phyloP scores from a whole-genome alignment of 30 jellyfish, hydroid and myxozoan genomes.

The Hydra vulgaris region DNA sequence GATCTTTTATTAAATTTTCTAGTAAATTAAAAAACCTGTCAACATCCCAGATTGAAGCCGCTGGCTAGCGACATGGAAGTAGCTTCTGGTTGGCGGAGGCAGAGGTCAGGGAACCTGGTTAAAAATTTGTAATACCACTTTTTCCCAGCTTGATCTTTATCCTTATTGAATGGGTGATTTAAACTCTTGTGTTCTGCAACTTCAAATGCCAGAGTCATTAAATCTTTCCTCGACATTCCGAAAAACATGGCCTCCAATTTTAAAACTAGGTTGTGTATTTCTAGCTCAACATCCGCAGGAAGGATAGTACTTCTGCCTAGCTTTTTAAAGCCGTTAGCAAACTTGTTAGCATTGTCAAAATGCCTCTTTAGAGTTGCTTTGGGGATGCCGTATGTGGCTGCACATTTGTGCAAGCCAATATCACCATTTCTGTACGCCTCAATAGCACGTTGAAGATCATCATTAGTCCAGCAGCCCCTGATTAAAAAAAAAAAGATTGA shows the following conservation, averaged over 20 bases:
- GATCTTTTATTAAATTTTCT: slow-evolving; percentile 11
- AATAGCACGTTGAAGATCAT: neutral
- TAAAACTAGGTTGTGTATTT: neutral
- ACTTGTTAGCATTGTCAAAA: neutral
- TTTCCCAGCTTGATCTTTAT: neutral
- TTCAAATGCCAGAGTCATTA: neutral
- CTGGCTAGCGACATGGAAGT: neutral
- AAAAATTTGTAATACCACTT: neutral
- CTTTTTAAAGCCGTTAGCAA: neutral
- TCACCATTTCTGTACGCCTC: neutral
- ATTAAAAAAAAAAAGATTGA: neutral
- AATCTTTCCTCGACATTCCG: neutral
- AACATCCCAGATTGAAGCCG: neutral
- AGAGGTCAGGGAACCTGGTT: neutral
- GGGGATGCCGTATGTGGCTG: neutral
- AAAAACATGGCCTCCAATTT: neutral
- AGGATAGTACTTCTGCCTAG: neutral
- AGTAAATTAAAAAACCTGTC: slow-evolving; percentile 7
- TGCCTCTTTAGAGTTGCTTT: neutral
- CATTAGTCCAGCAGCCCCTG: neutral
- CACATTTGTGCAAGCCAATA: neutral
- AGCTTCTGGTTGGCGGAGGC: neutral
- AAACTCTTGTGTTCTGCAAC: neutral
- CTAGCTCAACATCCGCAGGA: neutral
- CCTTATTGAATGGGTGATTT: neutral